Conservation (phyloP, 2,113 vertebrate species). For the Burhinus oedicnemus region DNA sequence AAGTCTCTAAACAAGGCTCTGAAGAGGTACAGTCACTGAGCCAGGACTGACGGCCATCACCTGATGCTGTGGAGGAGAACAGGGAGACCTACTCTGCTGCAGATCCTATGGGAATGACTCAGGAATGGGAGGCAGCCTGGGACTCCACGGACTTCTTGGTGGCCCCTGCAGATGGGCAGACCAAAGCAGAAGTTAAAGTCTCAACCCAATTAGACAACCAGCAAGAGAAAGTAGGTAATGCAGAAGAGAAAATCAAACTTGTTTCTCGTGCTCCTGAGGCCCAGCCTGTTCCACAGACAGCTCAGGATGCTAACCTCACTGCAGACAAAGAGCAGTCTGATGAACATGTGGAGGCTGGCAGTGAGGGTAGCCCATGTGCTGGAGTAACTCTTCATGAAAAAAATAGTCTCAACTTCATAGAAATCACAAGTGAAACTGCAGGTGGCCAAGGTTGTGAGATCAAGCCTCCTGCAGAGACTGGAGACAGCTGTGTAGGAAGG, state of each 20-base stretch:
- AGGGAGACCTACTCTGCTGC: not conserved
- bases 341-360: not conserved
- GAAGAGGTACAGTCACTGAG: not conserved
- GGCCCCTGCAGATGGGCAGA: not conserved
- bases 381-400: not conserved
- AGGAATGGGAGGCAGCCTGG: not conserved
- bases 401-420: rapidly evolving
- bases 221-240: rapidly evolving
- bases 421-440: not conserved
- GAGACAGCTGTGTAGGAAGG: rapidly evolving
- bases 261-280: not conserved
- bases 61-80: not conserved
- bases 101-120: not conserved
- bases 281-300: not conserved
- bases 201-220: not conserved
- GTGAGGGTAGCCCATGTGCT: rapidly evolving
- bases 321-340: not conserved
- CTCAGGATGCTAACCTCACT: not conserved
- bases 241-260: not conserved
- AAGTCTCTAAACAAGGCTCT: not conserved
- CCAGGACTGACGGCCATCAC: rapidly evolving
- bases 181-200: not conserved
- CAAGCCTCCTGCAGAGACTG: not conserved
- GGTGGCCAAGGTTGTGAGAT: not conserved
- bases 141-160: not conserved